phyloP scores from a whole-genome alignment of 2,888 invertebrate species.

The Aspidiotus rigidus region DNA sequence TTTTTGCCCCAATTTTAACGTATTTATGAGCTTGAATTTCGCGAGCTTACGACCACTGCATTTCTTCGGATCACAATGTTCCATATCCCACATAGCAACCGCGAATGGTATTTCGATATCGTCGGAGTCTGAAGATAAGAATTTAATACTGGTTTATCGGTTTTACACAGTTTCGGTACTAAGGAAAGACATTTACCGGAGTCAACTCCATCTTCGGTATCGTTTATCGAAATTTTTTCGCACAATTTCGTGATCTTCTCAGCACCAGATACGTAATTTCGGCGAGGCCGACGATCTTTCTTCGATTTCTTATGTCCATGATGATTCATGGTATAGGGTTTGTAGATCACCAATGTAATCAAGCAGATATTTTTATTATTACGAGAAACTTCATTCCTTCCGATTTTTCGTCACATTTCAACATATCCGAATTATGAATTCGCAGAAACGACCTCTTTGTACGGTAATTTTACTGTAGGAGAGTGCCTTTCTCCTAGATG shows the following conservation, averaged over 20 bases:
- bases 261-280: background rate
- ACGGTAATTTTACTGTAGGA: too few species aligned
- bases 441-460: too few species aligned
- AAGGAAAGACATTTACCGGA: background rate
- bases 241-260: background rate
- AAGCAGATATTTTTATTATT: too few species aligned
- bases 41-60: constrained; percentile 89
- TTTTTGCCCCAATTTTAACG: constrained; percentile 69
- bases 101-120: constrained; percentile 49
- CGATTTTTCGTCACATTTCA: too few species aligned
- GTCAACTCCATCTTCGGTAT: background rate
- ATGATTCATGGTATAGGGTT: background rate
- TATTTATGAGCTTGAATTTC: constrained; percentile 69
- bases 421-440: too few species aligned
- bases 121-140: constrained; percentile 34
- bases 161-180: too few species aligned
- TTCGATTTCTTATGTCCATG: background rate
- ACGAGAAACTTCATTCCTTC: too few species aligned
- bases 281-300: background rate
- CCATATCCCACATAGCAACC: constrained; percentile 96
- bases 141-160: too few species aligned
- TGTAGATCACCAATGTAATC: too few species aligned
- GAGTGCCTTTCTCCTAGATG: too few species aligned
- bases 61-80: constrained; percentile 95
- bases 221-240: background rate